phyloP scores from a whole-genome alignment of 2,113 vertebrate genomes.

The Osmerus eperlanus region DNA sequence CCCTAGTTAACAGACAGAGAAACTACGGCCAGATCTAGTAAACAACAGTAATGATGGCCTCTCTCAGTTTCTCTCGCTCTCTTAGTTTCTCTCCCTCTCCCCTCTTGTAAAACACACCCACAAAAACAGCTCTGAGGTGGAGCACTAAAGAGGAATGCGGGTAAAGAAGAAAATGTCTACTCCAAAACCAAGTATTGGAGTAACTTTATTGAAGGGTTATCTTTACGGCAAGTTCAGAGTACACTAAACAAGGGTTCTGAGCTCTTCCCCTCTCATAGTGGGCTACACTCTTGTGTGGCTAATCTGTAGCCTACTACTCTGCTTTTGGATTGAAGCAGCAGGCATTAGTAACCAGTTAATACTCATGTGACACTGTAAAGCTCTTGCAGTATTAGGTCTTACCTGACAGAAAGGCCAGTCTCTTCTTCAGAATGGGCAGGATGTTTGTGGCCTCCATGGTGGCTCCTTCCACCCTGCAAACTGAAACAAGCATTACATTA shows the following conservation, averaged over 20 bases:
- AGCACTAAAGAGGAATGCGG: too few species aligned
- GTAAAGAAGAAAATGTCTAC: too few species aligned
- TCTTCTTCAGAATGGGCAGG: conserved; percentile 92
- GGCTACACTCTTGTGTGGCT: too few species aligned
- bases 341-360: not conserved
- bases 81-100: not conserved
- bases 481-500: conserved; percentile 7
- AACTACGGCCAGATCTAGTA: not conserved
- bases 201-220: too few species aligned
- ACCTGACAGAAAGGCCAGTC: conserved; percentile 97
- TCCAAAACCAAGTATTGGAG: too few species aligned
- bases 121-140: not conserved
- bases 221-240: too few species aligned
- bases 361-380: not conserved
- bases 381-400: conserved; percentile 36
- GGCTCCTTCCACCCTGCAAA: conserved; percentile 14
- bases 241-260: too few species aligned
- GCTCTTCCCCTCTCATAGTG: too few species aligned
- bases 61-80: not conserved
- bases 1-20: not conserved
- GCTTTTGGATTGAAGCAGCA: too few species aligned
- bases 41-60: not conserved
- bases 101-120: not conserved
- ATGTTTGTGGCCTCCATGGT: conserved; percentile 91
- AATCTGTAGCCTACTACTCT: too few species aligned